Base-by-base conservation (phyloP, 2,797 vertebrate genomes). In the Oreonectes daqikongensis region DNA sequence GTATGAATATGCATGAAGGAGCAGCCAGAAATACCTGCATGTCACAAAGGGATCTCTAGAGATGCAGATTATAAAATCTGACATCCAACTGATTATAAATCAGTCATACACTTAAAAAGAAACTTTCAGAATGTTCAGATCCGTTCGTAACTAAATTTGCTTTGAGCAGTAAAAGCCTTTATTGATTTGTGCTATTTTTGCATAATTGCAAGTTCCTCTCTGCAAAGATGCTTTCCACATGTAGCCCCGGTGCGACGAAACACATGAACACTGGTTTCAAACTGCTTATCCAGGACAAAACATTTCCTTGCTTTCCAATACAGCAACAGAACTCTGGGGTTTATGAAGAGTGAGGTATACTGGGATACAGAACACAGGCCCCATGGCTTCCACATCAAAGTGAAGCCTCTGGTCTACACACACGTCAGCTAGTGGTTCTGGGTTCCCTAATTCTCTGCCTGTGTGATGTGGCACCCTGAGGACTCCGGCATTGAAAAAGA, bases 301-400 rank as follows among this genome's bases (percentile, higher is more conserved):
- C 64, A 81, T 66, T 78, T 85, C 79, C 83, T 80, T 30, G 30
- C 52, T 71, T 72, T 63, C 53, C 66, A 73, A 60, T 48, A 66
- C 66, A 60, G 72, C 72, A 30, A 71, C 48, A 64, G 40, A 46
- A 53, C 77, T 67, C 69, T 26, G 64, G 72, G 65, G 69, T 77
- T 74, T 24, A 26, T 44, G 26, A 60, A 64, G 46, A 71, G 61
- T 66, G 30, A 69, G 72, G 74, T 73, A 69, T 57, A 30, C 44
- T 71, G 77, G 77, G 75, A 75, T 79, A 72, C 69, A 68, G 18
- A 32, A 69, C 68, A 53, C 71, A 79, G 68, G 68, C 68, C 75
- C 50, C 22, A 59, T 78, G 71, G 77, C 81, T 80, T 66, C 72
- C 63, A 83, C 81, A 79, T 85, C 82, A 85, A 84, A 85, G 84